These are phyloP conservation scores for Macrophya annulata DNA, from an alignment of 2,888 invertebrate genomes.

Conservation along the genomic window DNA sequence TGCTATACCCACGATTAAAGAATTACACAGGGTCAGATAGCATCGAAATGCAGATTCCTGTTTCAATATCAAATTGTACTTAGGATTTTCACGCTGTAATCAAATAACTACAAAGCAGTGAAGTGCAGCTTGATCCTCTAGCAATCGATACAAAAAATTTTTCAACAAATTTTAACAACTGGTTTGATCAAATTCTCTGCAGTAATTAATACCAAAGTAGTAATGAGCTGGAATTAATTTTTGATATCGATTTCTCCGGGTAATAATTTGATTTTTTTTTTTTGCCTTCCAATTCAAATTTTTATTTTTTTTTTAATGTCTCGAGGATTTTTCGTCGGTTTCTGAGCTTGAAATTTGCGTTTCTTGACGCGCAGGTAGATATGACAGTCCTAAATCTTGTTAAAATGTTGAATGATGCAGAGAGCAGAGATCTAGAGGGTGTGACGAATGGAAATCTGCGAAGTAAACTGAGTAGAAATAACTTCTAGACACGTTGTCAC, in stretches of 20 bases:
- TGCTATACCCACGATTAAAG: neutral
- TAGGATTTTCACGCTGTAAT: neutral
- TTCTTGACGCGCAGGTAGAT: neutral
- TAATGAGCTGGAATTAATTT: neutral
- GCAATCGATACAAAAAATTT: too few relatives aligned
- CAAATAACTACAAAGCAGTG: neutral
- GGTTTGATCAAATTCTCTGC: neutral
- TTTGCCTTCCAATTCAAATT: neutral
- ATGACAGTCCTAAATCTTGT: neutral
- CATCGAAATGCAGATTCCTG: neutral
- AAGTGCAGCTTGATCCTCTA: too few relatives aligned
- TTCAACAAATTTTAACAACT: neutral
- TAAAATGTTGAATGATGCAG: neutral
- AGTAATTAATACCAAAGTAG: neutral
- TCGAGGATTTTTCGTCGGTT: neutral
- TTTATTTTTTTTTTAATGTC: neutral
- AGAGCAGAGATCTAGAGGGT: neutral
- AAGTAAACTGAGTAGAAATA: constrained; percentile 1
- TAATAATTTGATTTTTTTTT: neutral
- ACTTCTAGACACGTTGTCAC: constrained; percentile 14
- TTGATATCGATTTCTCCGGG: neutral
- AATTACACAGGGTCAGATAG: neutral
- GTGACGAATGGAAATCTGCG: neutral
- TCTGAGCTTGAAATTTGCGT: neutral
- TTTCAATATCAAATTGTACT: neutral